These are phyloP conservation scores for Pygoscelis antarcticus DNA, from an alignment of 2,113 vertebrate species.

Conservation along the genomic window DNA sequence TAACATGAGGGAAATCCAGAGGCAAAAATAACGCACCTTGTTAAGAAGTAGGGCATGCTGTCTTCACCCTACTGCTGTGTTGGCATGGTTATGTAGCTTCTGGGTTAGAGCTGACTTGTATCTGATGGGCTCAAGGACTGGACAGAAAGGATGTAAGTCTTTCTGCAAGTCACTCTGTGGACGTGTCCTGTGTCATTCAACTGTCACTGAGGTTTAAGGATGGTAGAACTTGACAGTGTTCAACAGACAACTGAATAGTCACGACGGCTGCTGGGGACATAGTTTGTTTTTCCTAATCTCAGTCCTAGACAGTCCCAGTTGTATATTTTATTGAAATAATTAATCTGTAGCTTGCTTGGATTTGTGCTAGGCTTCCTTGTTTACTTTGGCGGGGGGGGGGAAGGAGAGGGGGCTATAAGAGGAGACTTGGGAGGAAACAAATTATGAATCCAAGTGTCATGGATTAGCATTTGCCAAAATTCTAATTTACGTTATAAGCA, in stretches of 20 bases:
- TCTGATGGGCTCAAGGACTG: background rate
- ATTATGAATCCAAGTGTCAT: background rate
- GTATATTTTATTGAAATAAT: background rate
- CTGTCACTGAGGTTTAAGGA: background rate
- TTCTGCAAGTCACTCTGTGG: background rate
- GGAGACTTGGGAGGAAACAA: background rate
- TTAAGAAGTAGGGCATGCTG: background rate
- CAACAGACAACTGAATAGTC: background rate
- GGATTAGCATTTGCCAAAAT: background rate
- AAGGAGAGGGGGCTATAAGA: background rate
- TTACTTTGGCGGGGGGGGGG: background rate
- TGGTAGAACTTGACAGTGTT: background rate
- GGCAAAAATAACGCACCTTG: background rate
- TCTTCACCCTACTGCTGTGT: background rate
- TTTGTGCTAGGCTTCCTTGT: background rate
- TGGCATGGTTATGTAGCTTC: background rate
- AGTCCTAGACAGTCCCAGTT: background rate
- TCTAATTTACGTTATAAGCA: background rate
- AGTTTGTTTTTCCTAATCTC: background rate
- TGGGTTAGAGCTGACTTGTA: background rate
- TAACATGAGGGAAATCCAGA: background rate
- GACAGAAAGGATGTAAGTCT: background rate
- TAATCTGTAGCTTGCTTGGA: background rate
- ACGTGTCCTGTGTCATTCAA: background rate
- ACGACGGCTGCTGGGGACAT: background rate